Evolutionary conservation across 2,797 vertebrate species (phyloP), one percentile per base, ranked within the genome.

Genomic region (Helarctos malayanus): DNA sequence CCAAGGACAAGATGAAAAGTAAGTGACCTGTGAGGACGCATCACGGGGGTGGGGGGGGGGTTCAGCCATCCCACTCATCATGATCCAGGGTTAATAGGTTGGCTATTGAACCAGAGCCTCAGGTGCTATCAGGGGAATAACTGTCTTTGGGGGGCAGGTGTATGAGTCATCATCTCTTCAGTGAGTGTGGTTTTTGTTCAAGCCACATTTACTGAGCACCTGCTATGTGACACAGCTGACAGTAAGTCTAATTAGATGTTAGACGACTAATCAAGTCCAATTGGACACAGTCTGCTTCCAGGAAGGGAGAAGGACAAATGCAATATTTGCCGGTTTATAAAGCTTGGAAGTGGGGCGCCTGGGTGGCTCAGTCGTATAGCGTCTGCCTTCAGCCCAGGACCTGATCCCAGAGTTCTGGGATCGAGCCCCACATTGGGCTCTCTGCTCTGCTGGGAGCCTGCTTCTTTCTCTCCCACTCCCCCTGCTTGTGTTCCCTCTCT

Each of bases 1-100:
- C 99, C 96, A 99, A 99, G 94, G 99, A 99, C 25, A 99, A 99
- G 97, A 98, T 99, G 98, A 99, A 97, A 97, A 98, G 99, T 99
- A 97, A 99, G 99, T 98, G 25, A 23, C 65, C 32, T 75, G 8
- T 10, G 27, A 32, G 27, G 45, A 18, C 16, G 9, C 27, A 32
- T 32, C 45, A 32, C 14, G 5, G 71, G 59, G 35, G 27, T 2
- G 18, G 5, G 0, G 2, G 6, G 2, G 2, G 61, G 35, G 12
- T 18, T 41, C 27, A 12, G 1, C 68, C 49, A n/a, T 49, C 21
- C 29, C 32, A 63, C 9, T 13, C 4, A 0, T 8, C 3, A 1
- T 15, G 7, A 25, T 11, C 15, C 2, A 7, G 23, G 49, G 25
- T 32, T 57, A 7, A 9, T 49, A 0, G 2, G 27, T 3, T 0